Evolutionary conservation across 30 jellyfish, hydroid and myxozoan species (phyloP).

Genomic region (Euphysa ruthae): DNA sequence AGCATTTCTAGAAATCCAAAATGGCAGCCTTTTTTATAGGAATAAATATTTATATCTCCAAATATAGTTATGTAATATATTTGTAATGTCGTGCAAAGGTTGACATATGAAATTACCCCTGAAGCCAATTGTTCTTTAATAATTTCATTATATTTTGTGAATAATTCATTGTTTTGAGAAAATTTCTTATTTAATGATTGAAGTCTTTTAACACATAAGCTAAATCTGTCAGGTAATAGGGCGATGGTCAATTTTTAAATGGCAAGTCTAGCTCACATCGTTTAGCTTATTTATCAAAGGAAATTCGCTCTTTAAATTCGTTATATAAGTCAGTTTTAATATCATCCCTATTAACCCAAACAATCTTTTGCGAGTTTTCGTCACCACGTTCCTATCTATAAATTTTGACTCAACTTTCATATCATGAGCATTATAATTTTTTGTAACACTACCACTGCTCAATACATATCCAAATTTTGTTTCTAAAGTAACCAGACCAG

Average conservation of each 20-base stretch:
- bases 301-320: too few relatives aligned
- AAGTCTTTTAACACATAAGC: not conserved
- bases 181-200: not conserved
- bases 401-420: not conserved
- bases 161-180: not conserved
- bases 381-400: not conserved
- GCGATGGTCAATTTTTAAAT: constrained; percentile 17
- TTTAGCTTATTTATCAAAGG: constrained; percentile 6
- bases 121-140: constrained; percentile 16
- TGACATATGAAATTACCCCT: constrained; percentile 21
- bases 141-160: not conserved
- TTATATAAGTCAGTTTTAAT: too few relatives aligned
- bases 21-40: too few relatives aligned
- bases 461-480: not conserved
- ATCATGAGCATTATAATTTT: too few relatives aligned
- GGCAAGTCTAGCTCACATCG: constrained; percentile 37
- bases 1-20: too few relatives aligned
- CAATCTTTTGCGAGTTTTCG: too few relatives aligned
- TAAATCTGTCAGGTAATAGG: constrained; percentile 11
- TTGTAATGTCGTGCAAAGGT: too few relatives aligned
- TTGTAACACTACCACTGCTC: not conserved
- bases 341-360: too few relatives aligned
- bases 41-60: too few relatives aligned
- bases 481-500: not conserved
- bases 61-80: too few relatives aligned